phyloP scores from a whole-genome alignment of 2,113 vertebrate species.

The Gymnogyps californianus region DNA sequence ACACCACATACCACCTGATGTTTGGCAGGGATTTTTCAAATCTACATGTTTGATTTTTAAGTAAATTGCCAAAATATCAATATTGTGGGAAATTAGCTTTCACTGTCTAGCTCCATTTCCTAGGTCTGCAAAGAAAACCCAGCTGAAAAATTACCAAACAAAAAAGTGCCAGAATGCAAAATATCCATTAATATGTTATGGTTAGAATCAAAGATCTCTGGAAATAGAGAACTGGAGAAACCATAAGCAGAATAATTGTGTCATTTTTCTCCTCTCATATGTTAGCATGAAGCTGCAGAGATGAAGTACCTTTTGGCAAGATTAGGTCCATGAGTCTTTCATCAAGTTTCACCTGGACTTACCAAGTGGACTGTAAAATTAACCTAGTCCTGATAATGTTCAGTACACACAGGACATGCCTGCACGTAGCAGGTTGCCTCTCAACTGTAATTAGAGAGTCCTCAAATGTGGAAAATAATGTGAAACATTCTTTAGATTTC shows the following conservation, averaged over 20 bases:
- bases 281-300: neutral
- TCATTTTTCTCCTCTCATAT: neutral
- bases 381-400: neutral
- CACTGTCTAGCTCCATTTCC: neutral
- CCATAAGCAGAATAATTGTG: neutral
- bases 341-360: neutral
- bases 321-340: neutral
- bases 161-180: neutral
- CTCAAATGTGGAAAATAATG: neutral
- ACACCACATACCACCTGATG: neutral
- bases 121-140: neutral
- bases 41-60: neutral
- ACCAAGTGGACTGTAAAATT: neutral
- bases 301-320: neutral
- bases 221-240: neutral
- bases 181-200: neutral
- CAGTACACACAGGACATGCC: neutral
- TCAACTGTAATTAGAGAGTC: conserved; percentile 1
- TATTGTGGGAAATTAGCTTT: neutral
- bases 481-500: neutral
- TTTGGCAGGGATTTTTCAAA: neutral
- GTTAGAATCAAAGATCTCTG: neutral
- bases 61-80: neutral
- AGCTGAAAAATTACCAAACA: neutral
- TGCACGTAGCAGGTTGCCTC: neutral